Evolutionary conservation across 2,113 vertebrate genomes (phyloP), one percentile per base, ranked within the genome.

Genomic region (Percopsis transmontana): DNA sequence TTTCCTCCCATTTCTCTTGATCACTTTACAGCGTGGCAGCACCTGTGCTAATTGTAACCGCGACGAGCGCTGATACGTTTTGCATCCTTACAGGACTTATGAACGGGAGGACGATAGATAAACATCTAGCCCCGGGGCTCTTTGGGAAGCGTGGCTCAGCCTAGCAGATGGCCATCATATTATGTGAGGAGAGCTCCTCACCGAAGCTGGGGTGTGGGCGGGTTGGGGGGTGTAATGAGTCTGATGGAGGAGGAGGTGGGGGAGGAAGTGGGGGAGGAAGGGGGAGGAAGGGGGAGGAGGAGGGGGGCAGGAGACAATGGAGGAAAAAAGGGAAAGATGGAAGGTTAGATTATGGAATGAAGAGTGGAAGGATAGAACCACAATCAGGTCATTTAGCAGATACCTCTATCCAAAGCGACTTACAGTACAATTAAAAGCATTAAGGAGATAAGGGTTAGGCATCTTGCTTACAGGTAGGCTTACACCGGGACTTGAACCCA

Each of bases 81-180:
- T 83, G 79, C 85, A 89, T 90, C 83, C 87, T 88, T 89, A 87
- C 88, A 89, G 81, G 84, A 86, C 83, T 88, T 86, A 82, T 81
- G 72, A 74, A 81, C 68, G 65, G 51, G 66, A 78, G 72, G 76
- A 74, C 57, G 77, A 85, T 81, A 85, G 87, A 90, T 89, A 91
- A 91, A 91, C 87, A 90, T 89, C 84, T 52, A 48, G 61, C 85
- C 89, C 84, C 58, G 20, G 82, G 89, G 81, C 85, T 84, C 87
- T 40, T 57, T 86, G 73, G 81, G 81, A 87, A 87, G 85, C 66
- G 71, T 55, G 77, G 88, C 88, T 85, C 87, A 85, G 86, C 79
- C 80, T 67, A 90, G 86, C 90, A 91, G 90, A 90, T 91, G 90
- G 90, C 88, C 87, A 87, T 88, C 85, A 81, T 87, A 88, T 90